Conservation (phyloP, 2,797 vertebrate genomes). For the Cottoperca gobio region DNA sequence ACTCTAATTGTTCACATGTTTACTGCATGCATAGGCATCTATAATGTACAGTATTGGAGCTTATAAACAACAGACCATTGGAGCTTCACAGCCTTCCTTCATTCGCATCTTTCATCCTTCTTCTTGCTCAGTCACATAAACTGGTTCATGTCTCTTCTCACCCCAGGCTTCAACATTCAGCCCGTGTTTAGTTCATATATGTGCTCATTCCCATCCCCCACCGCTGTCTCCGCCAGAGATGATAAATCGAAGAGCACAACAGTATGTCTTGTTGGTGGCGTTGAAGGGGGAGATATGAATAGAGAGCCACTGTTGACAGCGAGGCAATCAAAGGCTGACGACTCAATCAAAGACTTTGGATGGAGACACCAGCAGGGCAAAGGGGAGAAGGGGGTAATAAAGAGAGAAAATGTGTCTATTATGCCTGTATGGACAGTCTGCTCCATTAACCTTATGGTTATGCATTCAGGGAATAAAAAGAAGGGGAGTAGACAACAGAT, state of each 20-base stretch:
- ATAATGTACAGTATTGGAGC: neutral
- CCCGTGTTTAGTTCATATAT: constrained; percentile 62
- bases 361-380: constrained; percentile 47
- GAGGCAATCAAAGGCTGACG: constrained; percentile 57
- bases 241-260: constrained; percentile 58
- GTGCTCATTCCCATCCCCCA: constrained; percentile 64
- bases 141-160: constrained; percentile 58
- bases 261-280: constrained; percentile 64
- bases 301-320: constrained; percentile 34
- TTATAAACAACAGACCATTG: constrained; percentile 11
- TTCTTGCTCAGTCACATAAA: constrained; percentile 56
- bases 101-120: constrained; percentile 22
- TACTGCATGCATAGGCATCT: constrained; percentile 18
- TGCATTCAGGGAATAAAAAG: constrained; percentile 58
- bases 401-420: constrained; percentile 24
- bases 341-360: constrained; percentile 48
- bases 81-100: constrained; percentile 19
- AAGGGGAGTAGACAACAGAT: constrained; percentile 49
- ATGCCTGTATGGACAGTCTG: constrained; percentile 35
- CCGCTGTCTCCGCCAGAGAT: constrained; percentile 32
- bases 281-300: constrained; percentile 50
- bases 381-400: constrained; percentile 13
- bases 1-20: constrained; percentile 23
- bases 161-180: constrained; percentile 68
- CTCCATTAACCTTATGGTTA: constrained; percentile 62